phyloP scores from a whole-genome alignment of 1,140 invertebrate genomes.

The Rhyzopertha dominica region DNA sequence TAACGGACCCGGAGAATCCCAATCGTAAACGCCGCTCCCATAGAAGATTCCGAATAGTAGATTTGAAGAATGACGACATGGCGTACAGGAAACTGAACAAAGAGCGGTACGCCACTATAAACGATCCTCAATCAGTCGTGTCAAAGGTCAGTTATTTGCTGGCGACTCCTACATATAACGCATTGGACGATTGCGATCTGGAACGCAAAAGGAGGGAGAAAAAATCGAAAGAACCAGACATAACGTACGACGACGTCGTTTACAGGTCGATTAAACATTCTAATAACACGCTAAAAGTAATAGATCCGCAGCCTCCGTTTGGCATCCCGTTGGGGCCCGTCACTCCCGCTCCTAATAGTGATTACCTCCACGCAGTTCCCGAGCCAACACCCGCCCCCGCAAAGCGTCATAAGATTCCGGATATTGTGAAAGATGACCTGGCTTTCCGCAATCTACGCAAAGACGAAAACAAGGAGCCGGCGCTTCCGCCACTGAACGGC shows the following conservation, averaged over 20 bases:
- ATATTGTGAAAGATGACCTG: conserved; percentile 80
- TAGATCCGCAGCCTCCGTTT: conserved; percentile 81
- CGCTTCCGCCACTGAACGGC: conserved; percentile 38
- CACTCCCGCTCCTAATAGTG: conserved; percentile 65
- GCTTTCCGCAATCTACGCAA: conserved; percentile 79
- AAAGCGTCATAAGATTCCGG: conserved; percentile 64
- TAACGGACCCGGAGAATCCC: too few relatives aligned
- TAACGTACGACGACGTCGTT: conserved; percentile 76
- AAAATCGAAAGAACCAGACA: conserved; percentile 74
- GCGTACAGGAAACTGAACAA: conserved; percentile 67
- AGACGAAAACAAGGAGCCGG: conserved; percentile 56
- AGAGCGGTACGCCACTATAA: conserved; percentile 49
- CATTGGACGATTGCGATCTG: conserved; percentile 42
- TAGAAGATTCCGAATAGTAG: conserved; percentile 50
- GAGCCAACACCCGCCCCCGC: conserved; percentile 54
- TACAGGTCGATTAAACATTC: conserved; percentile 73
- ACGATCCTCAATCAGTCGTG: conserved; percentile 52
- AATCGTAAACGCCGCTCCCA: conserved; percentile 32
- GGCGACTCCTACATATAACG: conserved; percentile 59
- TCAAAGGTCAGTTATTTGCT: conserved; percentile 67
- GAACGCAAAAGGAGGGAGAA: conserved; percentile 48
- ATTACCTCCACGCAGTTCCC: conserved; percentile 76
- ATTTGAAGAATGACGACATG: conserved; percentile 72
- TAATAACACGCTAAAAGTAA: conserved; percentile 63
- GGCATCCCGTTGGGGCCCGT: conserved; percentile 82